These are phyloP conservation scores for Bos javanicus DNA, from an alignment of 2,113 vertebrate species.

Conservation along the genomic window DNA sequence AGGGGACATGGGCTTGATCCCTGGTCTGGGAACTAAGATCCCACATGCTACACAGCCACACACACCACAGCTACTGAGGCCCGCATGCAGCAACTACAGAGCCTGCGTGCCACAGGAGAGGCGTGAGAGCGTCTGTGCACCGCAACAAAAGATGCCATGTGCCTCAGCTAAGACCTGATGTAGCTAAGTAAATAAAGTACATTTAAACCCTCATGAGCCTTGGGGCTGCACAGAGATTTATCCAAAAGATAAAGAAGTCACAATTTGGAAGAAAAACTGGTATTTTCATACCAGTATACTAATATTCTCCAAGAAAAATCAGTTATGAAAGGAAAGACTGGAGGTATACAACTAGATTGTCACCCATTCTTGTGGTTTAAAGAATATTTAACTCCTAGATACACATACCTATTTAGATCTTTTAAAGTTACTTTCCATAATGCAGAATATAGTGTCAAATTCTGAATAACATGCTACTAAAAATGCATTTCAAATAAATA, in stretches of 20 bases:
- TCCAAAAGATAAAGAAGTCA: background rate
- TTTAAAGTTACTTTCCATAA: background rate
- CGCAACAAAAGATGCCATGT: background rate
- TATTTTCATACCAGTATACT: background rate
- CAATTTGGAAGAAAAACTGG: background rate
- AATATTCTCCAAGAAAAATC: background rate
- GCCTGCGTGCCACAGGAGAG: background rate
- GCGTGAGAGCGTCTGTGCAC: rapidly evolving
- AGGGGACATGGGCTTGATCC: background rate
- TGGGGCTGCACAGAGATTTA: background rate
- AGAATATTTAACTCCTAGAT: background rate
- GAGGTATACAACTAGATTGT: background rate
- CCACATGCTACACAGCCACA: background rate
- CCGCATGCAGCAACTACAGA: background rate
- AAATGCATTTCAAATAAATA: background rate
- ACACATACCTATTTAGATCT: background rate
- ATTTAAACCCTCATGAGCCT: background rate
- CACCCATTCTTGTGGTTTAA: background rate
- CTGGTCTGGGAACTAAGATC: background rate
- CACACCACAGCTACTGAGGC: background rate
- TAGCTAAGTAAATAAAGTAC: background rate
- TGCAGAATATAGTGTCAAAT: background rate
- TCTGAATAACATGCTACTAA: background rate
- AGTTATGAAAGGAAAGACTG: background rate
- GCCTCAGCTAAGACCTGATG: background rate